These are phyloP conservation scores for Naso thynnoides DNA, from an alignment of 2,797 vertebrate genomes.

Conservation along the genomic window DNA sequence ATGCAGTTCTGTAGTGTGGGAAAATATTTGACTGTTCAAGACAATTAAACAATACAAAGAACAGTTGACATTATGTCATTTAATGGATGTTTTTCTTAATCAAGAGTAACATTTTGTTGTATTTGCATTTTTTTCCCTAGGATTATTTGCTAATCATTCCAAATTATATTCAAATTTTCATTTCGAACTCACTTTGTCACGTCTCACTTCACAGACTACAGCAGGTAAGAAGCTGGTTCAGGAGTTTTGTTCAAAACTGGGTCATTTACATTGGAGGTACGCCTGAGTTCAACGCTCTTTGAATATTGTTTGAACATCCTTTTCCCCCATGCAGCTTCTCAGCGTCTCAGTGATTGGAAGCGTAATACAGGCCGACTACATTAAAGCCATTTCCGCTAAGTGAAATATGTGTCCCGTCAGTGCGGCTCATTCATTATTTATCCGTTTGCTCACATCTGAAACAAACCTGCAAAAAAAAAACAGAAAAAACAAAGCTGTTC, in stretches of 20 bases:
- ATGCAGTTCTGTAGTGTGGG: slow-evolving; percentile 46
- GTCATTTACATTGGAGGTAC: slow-evolving; percentile 67
- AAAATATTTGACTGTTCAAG: slow-evolving; percentile 49
- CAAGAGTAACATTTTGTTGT: slow-evolving; percentile 8
- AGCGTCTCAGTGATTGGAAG: slow-evolving; percentile 67
- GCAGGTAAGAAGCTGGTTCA: slow-evolving; percentile 47
- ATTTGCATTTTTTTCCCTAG: slow-evolving; percentile 22
- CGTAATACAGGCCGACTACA: slow-evolving; percentile 79
- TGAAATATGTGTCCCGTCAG: slow-evolving; percentile 85
- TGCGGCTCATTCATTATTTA: slow-evolving; percentile 85
- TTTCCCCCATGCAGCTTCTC: slow-evolving; percentile 54
- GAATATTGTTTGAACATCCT: slow-evolving; percentile 70
- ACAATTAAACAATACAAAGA: slow-evolving; percentile 28
- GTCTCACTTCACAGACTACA: background rate
- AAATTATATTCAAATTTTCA: slow-evolving; percentile 22
- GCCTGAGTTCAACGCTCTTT: slow-evolving; percentile 69
- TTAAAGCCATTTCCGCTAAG: slow-evolving; percentile 83
- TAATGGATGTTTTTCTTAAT: slow-evolving; percentile 33
- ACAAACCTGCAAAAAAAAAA: slow-evolving; percentile 74
- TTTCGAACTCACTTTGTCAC: slow-evolving; percentile 8
- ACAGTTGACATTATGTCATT: slow-evolving; percentile 5
- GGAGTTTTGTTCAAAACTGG: slow-evolving; percentile 67
- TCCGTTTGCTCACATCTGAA: slow-evolving; percentile 83
- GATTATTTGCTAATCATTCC: slow-evolving; percentile 20
- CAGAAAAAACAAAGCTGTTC: slow-evolving; percentile 71